Evolutionary conservation across 2,797 vertebrate genomes (phyloP).

Genomic region (Poliocrania exsul): DNA sequence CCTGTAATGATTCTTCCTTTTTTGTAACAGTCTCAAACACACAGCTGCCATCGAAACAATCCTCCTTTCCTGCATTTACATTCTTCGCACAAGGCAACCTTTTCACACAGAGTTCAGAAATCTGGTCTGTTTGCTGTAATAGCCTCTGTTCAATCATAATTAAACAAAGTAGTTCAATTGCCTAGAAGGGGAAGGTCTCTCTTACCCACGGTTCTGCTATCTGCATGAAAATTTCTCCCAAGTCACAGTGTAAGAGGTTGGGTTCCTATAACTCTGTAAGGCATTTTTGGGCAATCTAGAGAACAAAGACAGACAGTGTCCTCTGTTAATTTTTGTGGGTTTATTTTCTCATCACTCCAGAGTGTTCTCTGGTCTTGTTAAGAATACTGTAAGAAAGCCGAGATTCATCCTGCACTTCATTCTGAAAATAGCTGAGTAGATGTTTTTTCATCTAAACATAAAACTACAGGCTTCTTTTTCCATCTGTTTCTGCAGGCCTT

Average conservation of each 20-base stretch:
- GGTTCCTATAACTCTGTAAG: not conserved
- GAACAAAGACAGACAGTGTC: not conserved
- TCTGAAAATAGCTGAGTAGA: not conserved
- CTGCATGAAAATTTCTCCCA: not conserved
- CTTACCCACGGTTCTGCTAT: not conserved
- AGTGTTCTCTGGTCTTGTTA: not conserved
- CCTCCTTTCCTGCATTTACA: slow-evolving; percentile 1
- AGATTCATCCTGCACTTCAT: not conserved
- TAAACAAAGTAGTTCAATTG: not conserved
- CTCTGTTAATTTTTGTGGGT: not conserved
- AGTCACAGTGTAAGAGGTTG: not conserved
- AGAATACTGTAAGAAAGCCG: not conserved
- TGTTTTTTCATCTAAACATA: not conserved
- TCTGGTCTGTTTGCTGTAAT: not conserved
- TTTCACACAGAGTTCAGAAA: not conserved
- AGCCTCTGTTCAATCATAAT: not conserved
- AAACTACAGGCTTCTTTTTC: not conserved
- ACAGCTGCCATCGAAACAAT: slow-evolving; percentile 33
- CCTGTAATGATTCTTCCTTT: slow-evolving; percentile 58
- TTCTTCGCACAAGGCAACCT: not conserved
- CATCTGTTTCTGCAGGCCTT: not conserved
- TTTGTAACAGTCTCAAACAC: slow-evolving; percentile 29
- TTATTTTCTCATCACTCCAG: not conserved
- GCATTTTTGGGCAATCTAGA: rapidly evolving
- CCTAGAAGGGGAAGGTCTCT: not conserved